Percentiles rank a stretch among this genome's conserved stretches.
Evolutionary conservation across 2,888 invertebrate species (phyloP).

Genomic region (Drosophila aldrichi): DNA sequence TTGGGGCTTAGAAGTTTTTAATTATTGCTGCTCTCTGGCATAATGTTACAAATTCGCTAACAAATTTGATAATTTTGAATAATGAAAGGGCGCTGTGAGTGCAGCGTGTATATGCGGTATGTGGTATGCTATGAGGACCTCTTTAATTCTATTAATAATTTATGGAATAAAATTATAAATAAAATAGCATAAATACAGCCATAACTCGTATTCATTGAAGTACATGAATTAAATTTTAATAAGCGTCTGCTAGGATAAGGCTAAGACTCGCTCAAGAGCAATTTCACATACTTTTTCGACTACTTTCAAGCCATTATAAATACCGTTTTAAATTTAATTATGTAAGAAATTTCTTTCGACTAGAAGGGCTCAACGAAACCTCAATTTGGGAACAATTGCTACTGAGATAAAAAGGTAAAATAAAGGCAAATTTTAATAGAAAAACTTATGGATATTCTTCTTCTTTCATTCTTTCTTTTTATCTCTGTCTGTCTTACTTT

Average conservation of each 20-base stretch:
- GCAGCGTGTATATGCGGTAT: neutral
- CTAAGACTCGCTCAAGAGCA: neutral
- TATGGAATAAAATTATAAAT: neutral
- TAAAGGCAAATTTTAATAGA: too few species aligned
- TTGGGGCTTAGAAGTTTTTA: constrained; percentile 19
- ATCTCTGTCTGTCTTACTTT: neutral
- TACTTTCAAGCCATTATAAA: too few species aligned
- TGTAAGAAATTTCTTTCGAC: too few species aligned
- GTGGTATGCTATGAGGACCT: neutral
- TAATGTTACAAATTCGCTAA: constrained; percentile 28
- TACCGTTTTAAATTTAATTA: too few species aligned
- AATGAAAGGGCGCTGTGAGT: neutral
- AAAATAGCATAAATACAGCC: neutral
- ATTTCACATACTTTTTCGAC: too few species aligned
- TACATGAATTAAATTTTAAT: neutral
- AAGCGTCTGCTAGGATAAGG: neutral
- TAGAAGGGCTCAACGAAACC: too few species aligned
- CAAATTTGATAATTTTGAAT: constrained; percentile 13
- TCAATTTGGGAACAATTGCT: too few species aligned
- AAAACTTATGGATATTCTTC: too few species aligned
- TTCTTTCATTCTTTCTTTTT: too few species aligned
- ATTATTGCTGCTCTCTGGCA: constrained; percentile 34
- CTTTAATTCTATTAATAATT: neutral
- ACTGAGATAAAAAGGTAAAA: too few species aligned
- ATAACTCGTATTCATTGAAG: neutral